Evolutionary conservation across 2,888 invertebrate genomes (phyloP).

Genomic region (Caenorhabditis sulstoni): DNA sequence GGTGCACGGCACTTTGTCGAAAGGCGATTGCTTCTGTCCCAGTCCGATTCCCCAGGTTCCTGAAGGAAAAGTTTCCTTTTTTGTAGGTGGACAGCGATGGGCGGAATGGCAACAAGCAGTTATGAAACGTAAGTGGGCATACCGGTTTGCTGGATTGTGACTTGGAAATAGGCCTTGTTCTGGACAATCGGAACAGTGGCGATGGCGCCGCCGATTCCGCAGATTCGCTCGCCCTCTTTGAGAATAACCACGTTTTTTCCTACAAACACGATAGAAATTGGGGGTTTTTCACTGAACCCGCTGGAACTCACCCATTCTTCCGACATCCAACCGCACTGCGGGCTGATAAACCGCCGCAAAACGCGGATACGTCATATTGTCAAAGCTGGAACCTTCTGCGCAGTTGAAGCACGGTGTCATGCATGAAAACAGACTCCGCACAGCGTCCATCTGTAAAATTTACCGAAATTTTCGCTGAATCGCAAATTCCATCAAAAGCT

Average conservation of each 20-base stretch:
- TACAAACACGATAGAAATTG: slow-evolving; percentile 80
- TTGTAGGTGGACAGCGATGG: not conserved
- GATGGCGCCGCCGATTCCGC: slow-evolving; percentile 93
- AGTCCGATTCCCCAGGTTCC: slow-evolving; percentile 94
- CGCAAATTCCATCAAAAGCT: too few species aligned
- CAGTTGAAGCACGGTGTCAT: slow-evolving; percentile 67
- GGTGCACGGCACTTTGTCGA: slow-evolving; percentile 87
- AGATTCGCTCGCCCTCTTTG: slow-evolving; percentile 92
- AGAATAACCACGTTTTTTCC: slow-evolving; percentile 96
- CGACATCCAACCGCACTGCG: slow-evolving; percentile 74
- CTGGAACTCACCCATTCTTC: slow-evolving; percentile 68
- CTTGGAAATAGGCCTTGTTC: slow-evolving; percentile 98
- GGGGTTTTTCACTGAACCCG: too few species aligned
- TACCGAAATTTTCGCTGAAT: not conserved
- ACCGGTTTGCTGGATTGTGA: slow-evolving; percentile 96
- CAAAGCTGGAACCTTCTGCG: slow-evolving; percentile 66
- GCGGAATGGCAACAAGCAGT: not conserved
- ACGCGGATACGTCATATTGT: slow-evolving; percentile 78
- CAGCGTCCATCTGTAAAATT: slow-evolving; percentile 29
- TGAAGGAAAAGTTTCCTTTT: slow-evolving; percentile 62
- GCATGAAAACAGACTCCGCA: slow-evolving; percentile 46
- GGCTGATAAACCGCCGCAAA: slow-evolving; percentile 67
- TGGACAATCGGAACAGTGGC: slow-evolving; percentile 95
- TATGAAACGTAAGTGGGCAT: slow-evolving; percentile 32
- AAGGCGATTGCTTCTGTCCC: slow-evolving; percentile 90